phyloP scores from a whole-genome alignment of 2,797 vertebrate genomes.

The Microctenopoma lineatum region DNA sequence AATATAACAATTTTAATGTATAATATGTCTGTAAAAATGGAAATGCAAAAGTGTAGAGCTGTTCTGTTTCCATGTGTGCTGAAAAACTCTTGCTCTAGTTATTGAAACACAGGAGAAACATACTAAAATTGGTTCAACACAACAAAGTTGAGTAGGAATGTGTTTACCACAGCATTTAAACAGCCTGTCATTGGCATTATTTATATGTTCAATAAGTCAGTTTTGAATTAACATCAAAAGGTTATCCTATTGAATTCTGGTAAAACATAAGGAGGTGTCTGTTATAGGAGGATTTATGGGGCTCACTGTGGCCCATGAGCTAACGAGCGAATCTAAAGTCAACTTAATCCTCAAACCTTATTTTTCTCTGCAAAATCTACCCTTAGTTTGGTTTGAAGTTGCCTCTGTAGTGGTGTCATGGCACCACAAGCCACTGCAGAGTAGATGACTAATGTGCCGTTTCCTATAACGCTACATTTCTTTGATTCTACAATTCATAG shows the following conservation, averaged over 20 bases:
- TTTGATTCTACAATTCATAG: background rate
- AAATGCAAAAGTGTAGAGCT: too few relatives aligned
- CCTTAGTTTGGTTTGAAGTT: background rate
- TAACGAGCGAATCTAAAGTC: constrained; percentile 8
- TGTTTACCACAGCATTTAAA: too few relatives aligned
- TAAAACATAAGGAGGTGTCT: background rate
- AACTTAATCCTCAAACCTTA: background rate
- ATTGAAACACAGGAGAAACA: too few relatives aligned
- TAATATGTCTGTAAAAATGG: too few relatives aligned
- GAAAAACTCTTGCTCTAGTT: too few relatives aligned
- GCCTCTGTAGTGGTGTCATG: background rate
- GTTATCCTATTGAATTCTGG: background rate
- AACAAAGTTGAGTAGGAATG: too few relatives aligned
- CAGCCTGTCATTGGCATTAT: too few relatives aligned
- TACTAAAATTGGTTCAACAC: too few relatives aligned
- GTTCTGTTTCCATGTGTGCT: too few relatives aligned
- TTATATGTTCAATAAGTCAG: too few relatives aligned
- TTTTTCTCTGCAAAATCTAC: background rate
- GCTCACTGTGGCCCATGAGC: background rate
- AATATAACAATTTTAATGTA: too few relatives aligned
- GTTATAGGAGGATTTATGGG: background rate
- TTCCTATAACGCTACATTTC: background rate
- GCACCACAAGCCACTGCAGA: background rate
- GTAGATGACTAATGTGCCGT: background rate
- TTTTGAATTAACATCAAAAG: background rate